phyloP scores from a whole-genome alignment of 1,140 invertebrate species.

The Drosophila fuyamai region DNA sequence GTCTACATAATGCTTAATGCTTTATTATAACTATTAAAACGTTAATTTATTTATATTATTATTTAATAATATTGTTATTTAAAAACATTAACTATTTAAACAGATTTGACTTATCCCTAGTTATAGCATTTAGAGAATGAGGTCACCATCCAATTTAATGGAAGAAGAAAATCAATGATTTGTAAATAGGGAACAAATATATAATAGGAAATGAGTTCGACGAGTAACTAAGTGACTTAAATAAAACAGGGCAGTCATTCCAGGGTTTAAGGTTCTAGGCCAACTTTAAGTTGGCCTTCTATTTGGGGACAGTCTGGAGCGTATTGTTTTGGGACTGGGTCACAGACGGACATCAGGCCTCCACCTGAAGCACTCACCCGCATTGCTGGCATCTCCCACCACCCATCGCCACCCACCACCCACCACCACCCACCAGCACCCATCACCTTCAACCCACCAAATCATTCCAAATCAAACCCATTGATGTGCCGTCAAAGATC shows the following conservation, averaged over 20 bases:
- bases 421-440: neutral
- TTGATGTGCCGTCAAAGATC: constrained; percentile 11
- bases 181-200: too few relatives aligned
- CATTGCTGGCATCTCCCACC: constrained; percentile 12
- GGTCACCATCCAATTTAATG: too few relatives aligned
- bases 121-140: too few relatives aligned
- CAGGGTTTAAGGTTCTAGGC: neutral
- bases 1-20: too few relatives aligned
- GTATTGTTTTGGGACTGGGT: constrained; percentile 18
- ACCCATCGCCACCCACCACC: neutral
- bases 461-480: constrained; percentile 1
- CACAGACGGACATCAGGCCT: constrained; percentile 17
- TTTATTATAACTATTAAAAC: too few relatives aligned
- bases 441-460: neutral
- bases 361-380: constrained; percentile 16
- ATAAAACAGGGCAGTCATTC: too few relatives aligned
- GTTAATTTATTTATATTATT: too few relatives aligned
- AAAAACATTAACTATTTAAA: too few relatives aligned
- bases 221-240: neutral
- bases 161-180: too few relatives aligned
- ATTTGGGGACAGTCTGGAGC: neutral
- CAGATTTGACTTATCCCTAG: too few relatives aligned
- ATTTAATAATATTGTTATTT: too few relatives aligned
- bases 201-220: too few relatives aligned
- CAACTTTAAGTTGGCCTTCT: neutral